Base-by-base conservation (phyloP, 2,113 vertebrate species). In the Dromas ardeola region DNA sequence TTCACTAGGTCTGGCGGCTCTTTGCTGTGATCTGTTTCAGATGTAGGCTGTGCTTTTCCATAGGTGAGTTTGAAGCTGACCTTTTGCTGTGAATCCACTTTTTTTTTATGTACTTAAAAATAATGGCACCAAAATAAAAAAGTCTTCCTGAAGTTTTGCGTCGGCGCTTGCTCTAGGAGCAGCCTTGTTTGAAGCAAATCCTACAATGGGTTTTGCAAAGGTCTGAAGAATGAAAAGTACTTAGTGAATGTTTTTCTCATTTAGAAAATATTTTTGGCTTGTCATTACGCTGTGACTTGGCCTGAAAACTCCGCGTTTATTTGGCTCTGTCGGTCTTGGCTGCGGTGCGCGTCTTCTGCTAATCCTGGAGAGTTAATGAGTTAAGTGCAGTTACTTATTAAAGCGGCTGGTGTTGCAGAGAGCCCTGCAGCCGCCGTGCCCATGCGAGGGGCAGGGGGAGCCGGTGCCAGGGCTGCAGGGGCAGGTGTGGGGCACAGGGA, bases 301-400 rank as follows among this genome's bases (percentile, higher is more conserved):
- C 83, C 8, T 76, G 66, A 63, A 96, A 91, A 66, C 53, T 76
- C 63, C 7, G 1, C 56, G 80, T 94, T 92, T 97, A 76, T 94
- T 93, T 95, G 94, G 26, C 67, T 88, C 30, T 89, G 34, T 89
- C 81, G 88, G 77, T 89, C 77, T 97, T 96, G 88, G 88, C 96
- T 86, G 56, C 0, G 0, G 61, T 30, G 8, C 2, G 1, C 0
- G 0, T 80, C 77, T 87, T 92, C 70, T 93, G 91, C 93, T 97
- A 88, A 95, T 96, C 94, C 42, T 66, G 70, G 58, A 49, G 93
- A 93, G 77, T 91, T 95, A 96, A 95, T 93, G 94, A 96, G 86
- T 92, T 91, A 96, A 95, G 43, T 65, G 62, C 47, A 65, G 86
- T 86, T 61, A 69, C 56, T 96, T 69, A 88, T 78, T 92, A 87